phyloP scores from a whole-genome alignment of 2,797 vertebrate species.

The Decapterus maruadsi region DNA sequence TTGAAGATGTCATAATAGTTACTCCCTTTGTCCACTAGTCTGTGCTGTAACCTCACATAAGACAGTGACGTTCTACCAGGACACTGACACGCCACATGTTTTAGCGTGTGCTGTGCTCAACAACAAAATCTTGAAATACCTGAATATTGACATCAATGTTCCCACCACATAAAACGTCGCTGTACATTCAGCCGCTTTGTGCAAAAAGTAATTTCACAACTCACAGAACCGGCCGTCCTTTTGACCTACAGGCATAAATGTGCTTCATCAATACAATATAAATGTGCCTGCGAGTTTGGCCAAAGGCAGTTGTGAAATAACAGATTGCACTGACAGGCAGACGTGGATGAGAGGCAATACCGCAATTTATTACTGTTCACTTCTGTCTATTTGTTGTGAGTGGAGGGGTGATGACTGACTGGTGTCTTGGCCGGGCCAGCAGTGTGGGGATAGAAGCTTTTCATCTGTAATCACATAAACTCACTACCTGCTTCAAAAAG shows the following conservation, averaged over 20 bases:
- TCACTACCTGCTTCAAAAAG: constrained; percentile 77
- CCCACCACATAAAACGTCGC: constrained; percentile 2
- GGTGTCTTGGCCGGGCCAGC: constrained; percentile 39
- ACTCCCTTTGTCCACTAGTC: constrained; percentile 88
- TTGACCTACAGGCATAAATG: constrained; percentile 26
- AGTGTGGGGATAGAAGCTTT: constrained; percentile 59
- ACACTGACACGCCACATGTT: constrained; percentile 4
- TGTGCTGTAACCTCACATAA: constrained; percentile 89
- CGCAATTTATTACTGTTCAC: constrained; percentile 49
- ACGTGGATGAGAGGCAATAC: constrained; percentile 42
- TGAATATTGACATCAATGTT: constrained; percentile 10
- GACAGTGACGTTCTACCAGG: background rate
- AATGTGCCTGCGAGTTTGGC: constrained; percentile 37
- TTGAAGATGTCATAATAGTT: constrained; percentile 2
- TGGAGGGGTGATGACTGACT: constrained; percentile 56
- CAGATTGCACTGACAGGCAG: constrained; percentile 39
- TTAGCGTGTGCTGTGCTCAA: background rate
- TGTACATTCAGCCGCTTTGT: constrained; percentile 9
- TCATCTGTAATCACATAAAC: constrained; percentile 79
- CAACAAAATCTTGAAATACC: constrained; percentile 8
- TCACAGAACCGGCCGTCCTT: constrained; percentile 2
- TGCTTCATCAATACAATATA: constrained; percentile 45
- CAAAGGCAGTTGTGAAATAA: constrained; percentile 29
- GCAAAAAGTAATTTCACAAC: constrained; percentile 27
- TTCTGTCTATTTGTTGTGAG: constrained; percentile 65